Evolutionary conservation across 2,113 vertebrate genomes (phyloP).

Genomic region (Embiotoca jacksoni): DNA sequence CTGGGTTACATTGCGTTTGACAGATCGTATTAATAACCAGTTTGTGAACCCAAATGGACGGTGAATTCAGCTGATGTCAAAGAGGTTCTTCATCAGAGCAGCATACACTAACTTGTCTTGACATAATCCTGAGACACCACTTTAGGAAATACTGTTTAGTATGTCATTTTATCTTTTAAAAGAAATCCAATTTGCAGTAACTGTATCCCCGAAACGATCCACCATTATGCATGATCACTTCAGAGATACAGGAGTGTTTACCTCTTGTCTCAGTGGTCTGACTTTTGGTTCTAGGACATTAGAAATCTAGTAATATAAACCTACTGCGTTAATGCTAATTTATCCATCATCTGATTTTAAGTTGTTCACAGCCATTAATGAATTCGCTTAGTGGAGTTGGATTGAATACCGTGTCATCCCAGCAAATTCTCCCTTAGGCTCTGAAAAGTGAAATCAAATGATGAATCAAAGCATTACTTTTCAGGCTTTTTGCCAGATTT

Average conservation of each 20-base stretch:
- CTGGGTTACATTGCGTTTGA: conserved; percentile 16
- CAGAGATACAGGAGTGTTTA: not conserved
- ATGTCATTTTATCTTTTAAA: not conserved
- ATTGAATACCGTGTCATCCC: conserved; percentile 12
- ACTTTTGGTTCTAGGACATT: not conserved
- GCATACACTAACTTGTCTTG: not conserved
- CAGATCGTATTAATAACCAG: conserved; percentile 4
- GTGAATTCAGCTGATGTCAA: not conserved
- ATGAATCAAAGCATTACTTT: conserved; percentile 53
- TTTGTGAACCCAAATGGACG: not conserved
- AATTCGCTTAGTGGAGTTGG: conserved; percentile 7
- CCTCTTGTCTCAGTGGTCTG: conserved; percentile 11
- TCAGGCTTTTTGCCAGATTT: conserved; percentile 54
- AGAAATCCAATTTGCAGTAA: conserved; percentile 14
- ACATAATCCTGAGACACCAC: not conserved
- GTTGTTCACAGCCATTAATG: not conserved
- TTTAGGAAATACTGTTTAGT: conserved; percentile 15
- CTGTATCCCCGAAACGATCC: not conserved
- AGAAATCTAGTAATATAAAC: not conserved
- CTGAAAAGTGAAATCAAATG: conserved; percentile 52
- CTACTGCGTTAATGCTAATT: not conserved
- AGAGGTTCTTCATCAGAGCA: conserved; percentile 5
- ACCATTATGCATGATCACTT: not conserved
- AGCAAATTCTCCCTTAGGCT: conserved; percentile 27
- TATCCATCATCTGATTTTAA: conserved; percentile 2